Evolutionary conservation across 2,797 vertebrate genomes (phyloP).

Genomic region (Sandelia bainsii): DNA sequence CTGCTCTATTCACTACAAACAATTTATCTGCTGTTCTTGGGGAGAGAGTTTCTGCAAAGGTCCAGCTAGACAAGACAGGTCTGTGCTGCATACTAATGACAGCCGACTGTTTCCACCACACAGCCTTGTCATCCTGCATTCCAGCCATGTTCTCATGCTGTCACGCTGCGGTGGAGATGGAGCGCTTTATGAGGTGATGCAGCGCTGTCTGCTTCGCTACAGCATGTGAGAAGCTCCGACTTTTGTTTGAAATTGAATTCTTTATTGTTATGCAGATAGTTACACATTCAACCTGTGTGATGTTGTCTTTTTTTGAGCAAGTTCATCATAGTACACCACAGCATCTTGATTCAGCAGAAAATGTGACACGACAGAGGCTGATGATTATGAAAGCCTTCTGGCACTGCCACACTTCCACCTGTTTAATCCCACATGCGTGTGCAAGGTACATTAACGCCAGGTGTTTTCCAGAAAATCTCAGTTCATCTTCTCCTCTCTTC

Average conservation of each 20-base stretch:
- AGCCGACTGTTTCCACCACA: constrained; percentile 52
- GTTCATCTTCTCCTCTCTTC: constrained; percentile 34
- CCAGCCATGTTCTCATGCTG: constrained; percentile 69
- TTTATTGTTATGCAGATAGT: constrained; percentile 45
- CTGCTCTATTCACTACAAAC: constrained; percentile 69
- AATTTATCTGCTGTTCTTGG: constrained; percentile 69
- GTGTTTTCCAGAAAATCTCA: constrained; percentile 50
- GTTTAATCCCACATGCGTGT: constrained; percentile 56
- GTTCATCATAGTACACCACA: constrained; percentile 8
- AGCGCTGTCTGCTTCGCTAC: constrained; percentile 8
- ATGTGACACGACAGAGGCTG: constrained; percentile 19
- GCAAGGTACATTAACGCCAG: constrained; percentile 50
- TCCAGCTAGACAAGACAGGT: constrained; percentile 69
- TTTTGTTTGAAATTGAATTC: constrained; percentile 55
- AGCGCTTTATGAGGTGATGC: constrained; percentile 42
- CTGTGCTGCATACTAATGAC: constrained; percentile 78
- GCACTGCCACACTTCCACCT: constrained; percentile 9
- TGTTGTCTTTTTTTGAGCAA: background rate
- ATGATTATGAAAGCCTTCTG: constrained; percentile 44
- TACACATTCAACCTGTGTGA: background rate
- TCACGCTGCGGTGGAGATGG: constrained; percentile 63
- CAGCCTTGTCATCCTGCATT: constrained; percentile 72
- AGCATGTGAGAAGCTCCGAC: constrained; percentile 16
- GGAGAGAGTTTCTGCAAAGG: constrained; percentile 68
- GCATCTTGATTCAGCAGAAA: constrained; percentile 49